Evolutionary conservation across 2,888 invertebrate species (phyloP), one percentile per base, ranked within the genome.

Genomic region (Helleia helle): DNA sequence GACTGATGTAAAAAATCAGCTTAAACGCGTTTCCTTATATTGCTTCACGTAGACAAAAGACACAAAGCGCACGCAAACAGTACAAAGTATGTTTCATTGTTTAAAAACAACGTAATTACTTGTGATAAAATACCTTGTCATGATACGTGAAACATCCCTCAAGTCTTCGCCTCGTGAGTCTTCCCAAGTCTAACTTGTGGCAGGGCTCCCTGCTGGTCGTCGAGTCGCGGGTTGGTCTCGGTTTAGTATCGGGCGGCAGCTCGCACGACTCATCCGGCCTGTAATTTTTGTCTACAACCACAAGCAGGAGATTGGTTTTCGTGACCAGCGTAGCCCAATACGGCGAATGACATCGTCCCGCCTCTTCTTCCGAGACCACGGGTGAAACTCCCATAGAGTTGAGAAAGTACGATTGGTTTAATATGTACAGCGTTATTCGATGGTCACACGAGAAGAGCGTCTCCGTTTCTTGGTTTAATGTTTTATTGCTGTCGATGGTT

Each of bases 81-180:
- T n/a, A n/a, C n/a, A n/a, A n/a, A n/a, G n/a, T n/a, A n/a, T n/a
- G n/a, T n/a, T n/a, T n/a, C n/a, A n/a, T n/a, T n/a, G n/a, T n/a
- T n/a, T n/a, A n/a, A n/a, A n/a, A 27, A 27, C 7, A 6, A 27
- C 27, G n/a, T n/a, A 27, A 9, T 27, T 27, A 9, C 11, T n/a
- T n/a, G n/a, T 11, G n/a, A 1, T n/a, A 11, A 9, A n/a, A 27
- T 36, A 91, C 91, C 77, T 88, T 76, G 26, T 89, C 88, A 72
- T 94, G 91, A 53, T 91, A 89, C 38, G 93, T 93, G 59, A 87
- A 94, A 64, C 94, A 94, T 41, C 90, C 92, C 44, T 90, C 88
- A 15, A 93, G 84, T 43, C 90, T 85, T 48, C 93, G 75, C 22
- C 93, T 77, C 2, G 87, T 85, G 49, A 93, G 76, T 41, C 87